Percentiles rank a stretch among this genome's conserved stretches.
phyloP scores from a whole-genome alignment of 2,888 invertebrate genomes.

The Bugulina stolonifera region DNA sequence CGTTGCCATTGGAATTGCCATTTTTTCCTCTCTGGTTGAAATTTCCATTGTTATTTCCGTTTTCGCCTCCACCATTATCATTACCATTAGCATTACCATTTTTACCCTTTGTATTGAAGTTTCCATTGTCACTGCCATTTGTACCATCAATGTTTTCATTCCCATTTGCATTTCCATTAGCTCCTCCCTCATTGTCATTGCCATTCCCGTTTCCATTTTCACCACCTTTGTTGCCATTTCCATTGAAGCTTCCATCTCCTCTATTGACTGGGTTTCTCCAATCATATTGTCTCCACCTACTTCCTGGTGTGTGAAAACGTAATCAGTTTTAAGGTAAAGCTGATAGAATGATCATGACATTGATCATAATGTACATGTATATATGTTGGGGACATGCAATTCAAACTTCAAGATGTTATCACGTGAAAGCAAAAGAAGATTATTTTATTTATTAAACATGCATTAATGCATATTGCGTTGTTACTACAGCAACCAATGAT shows the following conservation, averaged over 20 bases:
- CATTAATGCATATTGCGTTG: too few species aligned
- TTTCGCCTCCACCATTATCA: neutral
- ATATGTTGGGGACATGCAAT: too few species aligned
- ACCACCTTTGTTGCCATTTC: constrained; percentile 12
- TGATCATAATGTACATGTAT: too few species aligned
- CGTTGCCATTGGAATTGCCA: neutral
- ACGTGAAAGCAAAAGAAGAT: too few species aligned
- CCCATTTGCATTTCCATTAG: constrained; percentile 2
- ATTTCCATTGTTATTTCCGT: neutral
- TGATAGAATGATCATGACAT: too few species aligned
- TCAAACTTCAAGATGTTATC: too few species aligned
- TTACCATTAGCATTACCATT: neutral
- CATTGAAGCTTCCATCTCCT: neutral
- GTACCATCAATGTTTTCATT: neutral
- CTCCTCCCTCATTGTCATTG: neutral
- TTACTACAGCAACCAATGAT: too few species aligned
- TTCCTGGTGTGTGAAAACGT: too few species aligned
- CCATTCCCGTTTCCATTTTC: constrained; percentile 16
- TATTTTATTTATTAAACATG: too few species aligned
- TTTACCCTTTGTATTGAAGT: neutral
- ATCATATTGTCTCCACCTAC: neutral
- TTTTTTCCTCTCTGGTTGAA: neutral
- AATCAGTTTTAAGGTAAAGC: too few species aligned
- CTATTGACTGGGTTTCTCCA: neutral
- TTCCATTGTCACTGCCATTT: neutral